These are phyloP conservation scores for Smutsia gigantea DNA, from an alignment of 2,797 vertebrate genomes.

Conservation along the genomic window DNA sequence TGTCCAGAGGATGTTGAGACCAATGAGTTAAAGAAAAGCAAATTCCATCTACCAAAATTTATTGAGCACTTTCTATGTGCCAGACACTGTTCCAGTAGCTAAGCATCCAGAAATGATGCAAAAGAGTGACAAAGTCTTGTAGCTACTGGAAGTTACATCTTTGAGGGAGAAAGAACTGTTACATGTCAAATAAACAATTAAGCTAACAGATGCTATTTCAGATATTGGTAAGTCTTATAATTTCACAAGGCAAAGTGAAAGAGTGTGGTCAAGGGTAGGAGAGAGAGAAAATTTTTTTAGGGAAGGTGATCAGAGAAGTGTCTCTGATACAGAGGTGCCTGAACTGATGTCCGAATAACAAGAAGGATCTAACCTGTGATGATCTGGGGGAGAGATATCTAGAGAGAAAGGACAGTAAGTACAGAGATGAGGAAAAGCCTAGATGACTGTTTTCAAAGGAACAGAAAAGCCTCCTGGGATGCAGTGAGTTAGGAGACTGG, in stretches of 20 bases:
- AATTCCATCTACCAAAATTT: background rate
- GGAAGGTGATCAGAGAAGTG: background rate
- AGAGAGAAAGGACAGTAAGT: background rate
- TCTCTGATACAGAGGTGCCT: background rate
- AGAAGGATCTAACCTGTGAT: background rate
- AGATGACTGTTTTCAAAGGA: background rate
- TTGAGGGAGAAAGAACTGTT: background rate
- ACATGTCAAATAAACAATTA: background rate
- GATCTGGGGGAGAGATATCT: background rate
- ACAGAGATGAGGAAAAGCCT: background rate
- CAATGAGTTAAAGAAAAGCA: background rate
- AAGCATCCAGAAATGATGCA: background rate
- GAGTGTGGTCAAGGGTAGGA: background rate
- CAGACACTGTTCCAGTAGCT: background rate
- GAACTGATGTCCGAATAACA: background rate
- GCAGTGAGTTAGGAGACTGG: background rate
- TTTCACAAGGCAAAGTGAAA: background rate
- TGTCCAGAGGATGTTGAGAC: background rate
- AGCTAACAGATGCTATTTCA: background rate
- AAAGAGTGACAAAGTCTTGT: background rate
- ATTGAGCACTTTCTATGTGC: background rate
- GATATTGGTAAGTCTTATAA: background rate
- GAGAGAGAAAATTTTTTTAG: background rate
- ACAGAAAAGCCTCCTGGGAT: background rate
- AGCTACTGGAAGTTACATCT: background rate